Evolutionary conservation across 1,140 invertebrate species (phyloP).

Genomic region (Drosophila busckii): DNA sequence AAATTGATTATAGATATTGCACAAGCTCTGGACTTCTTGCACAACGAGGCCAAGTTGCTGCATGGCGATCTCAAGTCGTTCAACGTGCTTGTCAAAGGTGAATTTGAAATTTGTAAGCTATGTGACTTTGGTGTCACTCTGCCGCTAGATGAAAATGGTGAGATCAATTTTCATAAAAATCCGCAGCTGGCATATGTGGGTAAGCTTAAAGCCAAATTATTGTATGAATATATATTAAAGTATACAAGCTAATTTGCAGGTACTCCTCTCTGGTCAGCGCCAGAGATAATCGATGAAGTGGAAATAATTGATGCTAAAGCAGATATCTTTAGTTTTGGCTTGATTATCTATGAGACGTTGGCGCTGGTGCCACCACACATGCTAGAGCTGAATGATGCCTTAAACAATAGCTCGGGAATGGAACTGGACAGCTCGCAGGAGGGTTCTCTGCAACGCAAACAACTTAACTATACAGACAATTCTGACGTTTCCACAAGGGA

Average conservation of each 20-base stretch:
- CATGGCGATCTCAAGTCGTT: slow-evolving; percentile 93
- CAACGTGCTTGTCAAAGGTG: slow-evolving; percentile 87
- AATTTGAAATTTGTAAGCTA: slow-evolving; percentile 87
- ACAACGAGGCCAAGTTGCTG: slow-evolving; percentile 85
- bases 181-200: slow-evolving; percentile 80
- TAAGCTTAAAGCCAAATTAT: slow-evolving; percentile 44
- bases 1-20: slow-evolving; percentile 83
- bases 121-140: slow-evolving; percentile 92
- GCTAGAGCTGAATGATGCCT: slow-evolving; percentile 72
- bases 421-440: slow-evolving; percentile 43
- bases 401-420: slow-evolving; percentile 67
- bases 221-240: not conserved
- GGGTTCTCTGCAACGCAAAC: slow-evolving; percentile 21
- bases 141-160: slow-evolving; percentile 84
- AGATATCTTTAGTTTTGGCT: slow-evolving; percentile 89
- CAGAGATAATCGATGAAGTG: slow-evolving; percentile 84
- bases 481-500: not conserved
- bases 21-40: slow-evolving; percentile 88
- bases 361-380: slow-evolving; percentile 84
- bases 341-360: slow-evolving; percentile 90
- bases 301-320: slow-evolving; percentile 84
- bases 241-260: slow-evolving; percentile 75
- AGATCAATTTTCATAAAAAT: slow-evolving; percentile 81
- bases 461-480: slow-evolving; percentile 4
- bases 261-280: slow-evolving; percentile 88